A percentile compares a stretch with the other conserved stretches of the same genome.
These are phyloP conservation scores for Pemphigus obesinymphae DNA, from an alignment of 1,140 invertebrate species.

Conservation along the genomic window DNA sequence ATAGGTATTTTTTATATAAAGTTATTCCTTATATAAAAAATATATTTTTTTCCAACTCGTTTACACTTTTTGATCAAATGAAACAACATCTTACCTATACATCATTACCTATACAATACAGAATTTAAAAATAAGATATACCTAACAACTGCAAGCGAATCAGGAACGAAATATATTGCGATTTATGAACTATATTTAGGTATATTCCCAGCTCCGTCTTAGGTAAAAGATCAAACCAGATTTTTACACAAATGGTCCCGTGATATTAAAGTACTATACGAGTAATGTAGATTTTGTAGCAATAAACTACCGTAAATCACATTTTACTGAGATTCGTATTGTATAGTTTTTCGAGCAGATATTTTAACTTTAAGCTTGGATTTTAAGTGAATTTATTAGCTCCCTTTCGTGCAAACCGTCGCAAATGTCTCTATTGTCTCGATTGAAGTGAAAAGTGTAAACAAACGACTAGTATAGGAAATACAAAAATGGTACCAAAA, in stretches of 20 bases:
- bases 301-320: constrained; percentile 15
- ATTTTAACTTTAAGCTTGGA: not conserved
- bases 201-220: not conserved
- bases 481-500: not conserved
- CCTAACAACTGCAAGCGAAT: not conserved
- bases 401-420: not conserved
- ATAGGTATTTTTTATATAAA: too few species aligned
- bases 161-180: too few species aligned
- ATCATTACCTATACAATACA: too few species aligned
- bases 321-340: constrained; percentile 13
- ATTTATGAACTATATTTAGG: not conserved
- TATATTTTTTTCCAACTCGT: too few species aligned
- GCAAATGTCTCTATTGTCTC: not conserved
- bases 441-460: not conserved
- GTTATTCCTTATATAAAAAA: too few species aligned
- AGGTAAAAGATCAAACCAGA: not conserved
- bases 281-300: not conserved
- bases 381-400: constrained; percentile 1
- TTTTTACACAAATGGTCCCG: too few species aligned
- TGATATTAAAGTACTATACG: not conserved
- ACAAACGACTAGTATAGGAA: not conserved
- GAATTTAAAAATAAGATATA: too few species aligned
- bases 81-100: too few species aligned
- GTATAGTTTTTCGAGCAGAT: not conserved
- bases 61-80: too few species aligned